A percentile compares a stretch with the other conserved stretches of the same genome.
phyloP scores from a whole-genome alignment of 1,140 invertebrate species.

The Drosophila melanica region DNA sequence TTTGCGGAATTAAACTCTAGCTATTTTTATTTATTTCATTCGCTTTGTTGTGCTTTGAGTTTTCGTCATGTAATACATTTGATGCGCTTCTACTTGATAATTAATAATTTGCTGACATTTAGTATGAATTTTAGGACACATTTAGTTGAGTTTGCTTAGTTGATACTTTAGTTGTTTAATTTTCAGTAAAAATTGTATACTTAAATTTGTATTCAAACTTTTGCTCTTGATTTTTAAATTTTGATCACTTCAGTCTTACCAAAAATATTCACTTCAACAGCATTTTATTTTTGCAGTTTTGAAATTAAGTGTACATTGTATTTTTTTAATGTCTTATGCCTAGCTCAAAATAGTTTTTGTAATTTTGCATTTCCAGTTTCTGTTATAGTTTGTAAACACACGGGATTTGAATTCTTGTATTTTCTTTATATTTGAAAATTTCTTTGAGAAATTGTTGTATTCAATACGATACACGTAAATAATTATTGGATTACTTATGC shows the following conservation, averaged over 20 bases:
- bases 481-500: constrained; percentile 21
- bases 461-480: constrained; percentile 63
- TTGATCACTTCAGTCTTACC: constrained; percentile 82
- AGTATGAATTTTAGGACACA: constrained; percentile 78
- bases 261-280: constrained; percentile 65
- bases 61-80: constrained; percentile 63
- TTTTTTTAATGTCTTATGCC: not conserved
- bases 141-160: constrained; percentile 72
- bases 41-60: constrained; percentile 13
- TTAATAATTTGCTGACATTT: constrained; percentile 62
- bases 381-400: constrained; percentile 37
- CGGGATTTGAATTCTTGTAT: constrained; percentile 20
- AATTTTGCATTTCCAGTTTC: constrained; percentile 16
- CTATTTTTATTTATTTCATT: constrained; percentile 43
- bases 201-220: constrained; percentile 41
- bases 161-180: constrained; percentile 30
- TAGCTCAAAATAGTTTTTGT: constrained; percentile 25
- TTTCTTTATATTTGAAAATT: constrained; percentile 38
- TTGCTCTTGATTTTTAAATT: constrained; percentile 53
- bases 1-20: constrained; percentile 61
- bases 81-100: constrained; percentile 49
- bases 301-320: constrained; percentile 13
- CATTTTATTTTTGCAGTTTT: constrained; percentile 29
- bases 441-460: constrained; percentile 66
- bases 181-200: constrained; percentile 33